Conservation (phyloP, 2,888 invertebrate genomes). For the Campaea margaritaria region DNA sequence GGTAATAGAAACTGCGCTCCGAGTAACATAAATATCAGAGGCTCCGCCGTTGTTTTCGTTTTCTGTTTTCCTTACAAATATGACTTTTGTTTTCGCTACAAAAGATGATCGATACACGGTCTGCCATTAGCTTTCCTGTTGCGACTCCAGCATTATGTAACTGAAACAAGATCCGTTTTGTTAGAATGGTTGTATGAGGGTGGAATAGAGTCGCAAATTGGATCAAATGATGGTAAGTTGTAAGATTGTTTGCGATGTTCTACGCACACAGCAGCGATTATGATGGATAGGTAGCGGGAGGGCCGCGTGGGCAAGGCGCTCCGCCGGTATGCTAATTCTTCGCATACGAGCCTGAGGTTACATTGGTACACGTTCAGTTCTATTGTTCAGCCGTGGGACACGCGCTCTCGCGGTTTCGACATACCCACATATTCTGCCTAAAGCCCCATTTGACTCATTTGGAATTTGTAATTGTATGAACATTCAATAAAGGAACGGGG, state of each 20-base stretch:
- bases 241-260: constrained; percentile 35
- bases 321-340: constrained; percentile 80
- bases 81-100: constrained; percentile 38
- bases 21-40: constrained; percentile 24
- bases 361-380: constrained; percentile 66
- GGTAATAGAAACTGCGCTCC: constrained; percentile 15
- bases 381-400: constrained; percentile 69
- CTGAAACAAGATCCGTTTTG: constrained; percentile 7
- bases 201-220: constrained; percentile 34
- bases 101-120: constrained; percentile 38
- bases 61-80: constrained; percentile 36
- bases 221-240: constrained; percentile 18
- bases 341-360: constrained; percentile 62
- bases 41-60: constrained; percentile 26
- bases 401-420: constrained; percentile 46
- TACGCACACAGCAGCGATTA: constrained; percentile 68
- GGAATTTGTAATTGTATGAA: constrained; percentile 36
- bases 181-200: constrained; percentile 19
- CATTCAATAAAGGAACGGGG: constrained; percentile 23
- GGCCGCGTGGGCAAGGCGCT: constrained; percentile 74
- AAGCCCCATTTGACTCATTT: constrained; percentile 29
- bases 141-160: constrained; percentile 25
- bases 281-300: constrained; percentile 74
- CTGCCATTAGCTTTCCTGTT: constrained; percentile 37
- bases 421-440: constrained; percentile 34